phyloP scores from a whole-genome alignment of 2,113 vertebrate genomes.

The Neopipo cinnamomea region DNA sequence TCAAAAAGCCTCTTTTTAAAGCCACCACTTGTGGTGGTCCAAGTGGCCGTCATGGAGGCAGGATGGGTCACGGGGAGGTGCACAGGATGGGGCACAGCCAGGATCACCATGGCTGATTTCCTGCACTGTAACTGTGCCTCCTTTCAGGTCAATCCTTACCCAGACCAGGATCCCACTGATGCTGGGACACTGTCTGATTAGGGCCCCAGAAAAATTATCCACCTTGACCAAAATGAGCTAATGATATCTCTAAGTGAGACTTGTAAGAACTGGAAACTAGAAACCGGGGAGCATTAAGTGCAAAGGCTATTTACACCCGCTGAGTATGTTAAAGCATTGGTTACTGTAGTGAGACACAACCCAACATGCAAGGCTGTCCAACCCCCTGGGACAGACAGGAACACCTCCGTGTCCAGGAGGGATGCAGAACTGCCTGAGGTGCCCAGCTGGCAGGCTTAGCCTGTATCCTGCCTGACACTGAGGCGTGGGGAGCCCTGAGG shows the following conservation, averaged over 20 bases:
- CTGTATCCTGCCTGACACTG: rapidly evolving
- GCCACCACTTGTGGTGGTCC: background rate
- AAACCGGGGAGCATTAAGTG: background rate
- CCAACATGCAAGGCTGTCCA: background rate
- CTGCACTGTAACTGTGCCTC: background rate
- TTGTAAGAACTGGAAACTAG: background rate
- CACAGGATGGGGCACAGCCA: background rate
- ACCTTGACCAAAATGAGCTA: background rate
- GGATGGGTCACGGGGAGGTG: background rate
- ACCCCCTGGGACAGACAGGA: background rate
- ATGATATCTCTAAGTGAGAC: background rate
- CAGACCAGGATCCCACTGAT: background rate
- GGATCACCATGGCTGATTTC: rapidly evolving
- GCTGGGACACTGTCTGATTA: background rate
- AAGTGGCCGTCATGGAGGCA: background rate
- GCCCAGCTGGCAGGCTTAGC: background rate
- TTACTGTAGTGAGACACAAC: background rate
- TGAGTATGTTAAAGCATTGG: rapidly evolving
- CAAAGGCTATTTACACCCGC: background rate
- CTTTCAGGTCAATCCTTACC: background rate
- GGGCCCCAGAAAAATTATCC: background rate
- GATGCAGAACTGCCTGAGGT: background rate
- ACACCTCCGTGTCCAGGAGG: background rate
- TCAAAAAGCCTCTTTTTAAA: background rate
- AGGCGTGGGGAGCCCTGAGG: background rate